Conservation (phyloP, 2,113 vertebrate genomes). For the Parotia lawesii region DNA sequence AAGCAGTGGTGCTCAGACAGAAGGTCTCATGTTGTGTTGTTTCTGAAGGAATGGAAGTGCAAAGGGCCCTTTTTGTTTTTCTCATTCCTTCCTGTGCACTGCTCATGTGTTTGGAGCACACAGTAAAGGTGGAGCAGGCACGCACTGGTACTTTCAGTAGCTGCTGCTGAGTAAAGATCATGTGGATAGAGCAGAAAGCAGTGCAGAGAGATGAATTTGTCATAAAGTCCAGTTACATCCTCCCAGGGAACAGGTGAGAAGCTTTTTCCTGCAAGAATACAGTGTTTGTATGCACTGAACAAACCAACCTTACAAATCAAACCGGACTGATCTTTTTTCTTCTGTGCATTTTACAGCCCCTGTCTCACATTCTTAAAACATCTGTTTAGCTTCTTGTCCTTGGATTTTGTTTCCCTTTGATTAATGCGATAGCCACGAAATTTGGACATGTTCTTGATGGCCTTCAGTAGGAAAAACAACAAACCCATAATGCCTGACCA, state of each 20-base stretch:
- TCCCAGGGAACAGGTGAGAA: not conserved
- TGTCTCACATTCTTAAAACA: conserved; percentile 60
- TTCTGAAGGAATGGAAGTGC: not conserved
- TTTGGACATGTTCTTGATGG: conserved; percentile 79
- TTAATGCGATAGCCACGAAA: conserved; percentile 80
- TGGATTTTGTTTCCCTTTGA: conserved; percentile 80
- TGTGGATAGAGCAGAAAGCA: not conserved
- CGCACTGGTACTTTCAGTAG: not conserved
- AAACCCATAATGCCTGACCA: conserved; percentile 48
- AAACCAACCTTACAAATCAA: not conserved
- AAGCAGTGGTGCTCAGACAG: not conserved
- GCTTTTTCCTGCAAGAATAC: not conserved
- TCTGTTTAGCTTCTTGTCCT: conserved; percentile 59
- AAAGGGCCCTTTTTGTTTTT: not conserved
- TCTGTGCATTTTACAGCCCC: conserved; percentile 11
- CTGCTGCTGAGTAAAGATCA: not conserved
- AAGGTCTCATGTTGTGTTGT: not conserved
- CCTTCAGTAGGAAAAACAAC: conserved; percentile 65
- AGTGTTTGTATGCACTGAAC: not conserved
- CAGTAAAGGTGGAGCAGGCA: not conserved
- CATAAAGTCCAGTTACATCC: not conserved
- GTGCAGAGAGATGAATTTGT: not conserved
- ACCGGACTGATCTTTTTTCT: not conserved
- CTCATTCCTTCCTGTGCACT: not conserved
- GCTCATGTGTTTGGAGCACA: not conserved